Conservation (phyloP, 1,140 invertebrate species). For the Calephelis virginiensis region DNA sequence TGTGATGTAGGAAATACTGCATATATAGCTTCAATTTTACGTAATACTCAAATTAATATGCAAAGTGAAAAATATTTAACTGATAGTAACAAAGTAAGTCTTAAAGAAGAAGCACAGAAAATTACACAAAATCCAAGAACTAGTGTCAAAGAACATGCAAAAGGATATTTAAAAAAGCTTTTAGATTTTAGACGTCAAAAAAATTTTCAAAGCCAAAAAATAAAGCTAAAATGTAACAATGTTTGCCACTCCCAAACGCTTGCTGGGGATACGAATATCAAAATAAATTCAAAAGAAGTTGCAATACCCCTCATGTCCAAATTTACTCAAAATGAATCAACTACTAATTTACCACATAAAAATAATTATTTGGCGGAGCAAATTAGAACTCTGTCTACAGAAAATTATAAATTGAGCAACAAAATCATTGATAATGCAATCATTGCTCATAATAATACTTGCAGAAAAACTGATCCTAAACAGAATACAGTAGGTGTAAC, state of each 20-base stretch:
- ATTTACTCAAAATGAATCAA: not conserved
- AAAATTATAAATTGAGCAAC: not conserved
- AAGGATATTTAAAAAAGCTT: constrained; percentile 48
- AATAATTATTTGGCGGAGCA: not conserved
- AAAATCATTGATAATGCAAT: not conserved
- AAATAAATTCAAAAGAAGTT: not conserved
- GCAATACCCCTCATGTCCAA: not conserved
- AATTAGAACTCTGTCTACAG: not conserved
- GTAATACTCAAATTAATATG: not conserved
- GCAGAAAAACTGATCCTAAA: not conserved
- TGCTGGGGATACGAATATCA: not conserved
- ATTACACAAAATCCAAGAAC: not conserved
- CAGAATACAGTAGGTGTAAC: not conserved
- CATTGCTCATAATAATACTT: not conserved
- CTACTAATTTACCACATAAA: not conserved
- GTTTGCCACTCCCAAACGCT: not conserved
- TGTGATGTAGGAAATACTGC: not conserved
- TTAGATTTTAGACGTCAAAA: constrained; percentile 49
- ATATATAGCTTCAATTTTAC: constrained; percentile 10
- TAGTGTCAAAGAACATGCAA: constrained; percentile 40
- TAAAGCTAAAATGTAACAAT: not conserved
- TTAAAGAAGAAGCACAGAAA: not conserved
- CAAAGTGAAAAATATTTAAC: not conserved
- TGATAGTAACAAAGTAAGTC: not conserved
- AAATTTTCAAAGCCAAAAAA: constrained; percentile 5